phyloP scores from a whole-genome alignment of 2,888 invertebrate species.

The Dicranocentrus wangi region DNA sequence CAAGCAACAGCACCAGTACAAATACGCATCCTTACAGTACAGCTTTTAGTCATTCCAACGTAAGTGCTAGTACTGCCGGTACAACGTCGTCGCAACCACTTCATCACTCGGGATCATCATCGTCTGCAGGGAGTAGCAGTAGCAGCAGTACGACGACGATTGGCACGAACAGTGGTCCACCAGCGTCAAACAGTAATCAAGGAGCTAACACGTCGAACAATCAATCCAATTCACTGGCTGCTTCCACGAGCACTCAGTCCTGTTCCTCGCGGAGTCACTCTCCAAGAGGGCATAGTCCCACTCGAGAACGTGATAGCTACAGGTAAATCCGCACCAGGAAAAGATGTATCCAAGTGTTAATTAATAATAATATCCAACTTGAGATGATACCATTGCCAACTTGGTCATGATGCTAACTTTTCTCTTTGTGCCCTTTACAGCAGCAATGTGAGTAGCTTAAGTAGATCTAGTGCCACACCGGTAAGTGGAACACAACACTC shows the following conservation, averaged over 20 bases:
- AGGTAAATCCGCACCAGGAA: constrained; percentile 78
- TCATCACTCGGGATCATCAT: constrained; percentile 44
- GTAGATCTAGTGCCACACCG: constrained; percentile 82
- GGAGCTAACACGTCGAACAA: constrained; percentile 28
- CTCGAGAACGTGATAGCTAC: constrained; percentile 88
- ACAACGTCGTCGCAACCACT: constrained; percentile 26
- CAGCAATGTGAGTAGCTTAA: constrained; percentile 89
- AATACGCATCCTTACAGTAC: constrained; percentile 51
- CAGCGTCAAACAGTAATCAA: constrained; percentile 25
- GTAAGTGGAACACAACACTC: constrained; percentile 75
- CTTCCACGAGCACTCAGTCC: constrained; percentile 63
- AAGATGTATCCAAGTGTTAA: background rate
- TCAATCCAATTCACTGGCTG: constrained; percentile 60
- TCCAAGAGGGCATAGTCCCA: constrained; percentile 85
- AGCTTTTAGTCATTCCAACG: constrained; percentile 31
- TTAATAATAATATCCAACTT: background rate
- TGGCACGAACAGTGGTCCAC: constrained; percentile 32
- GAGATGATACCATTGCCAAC: background rate
- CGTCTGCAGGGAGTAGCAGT: constrained; percentile 31
- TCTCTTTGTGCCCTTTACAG: too few relatives aligned
- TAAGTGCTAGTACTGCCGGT: background rate
- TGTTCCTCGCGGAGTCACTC: constrained; percentile 77
- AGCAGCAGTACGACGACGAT: constrained; percentile 21
- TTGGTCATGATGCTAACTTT: too few relatives aligned
- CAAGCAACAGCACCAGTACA: constrained; percentile 32